Evolutionary conservation across 2,888 invertebrate species (phyloP).

Genomic region (Troilus luridus): DNA sequence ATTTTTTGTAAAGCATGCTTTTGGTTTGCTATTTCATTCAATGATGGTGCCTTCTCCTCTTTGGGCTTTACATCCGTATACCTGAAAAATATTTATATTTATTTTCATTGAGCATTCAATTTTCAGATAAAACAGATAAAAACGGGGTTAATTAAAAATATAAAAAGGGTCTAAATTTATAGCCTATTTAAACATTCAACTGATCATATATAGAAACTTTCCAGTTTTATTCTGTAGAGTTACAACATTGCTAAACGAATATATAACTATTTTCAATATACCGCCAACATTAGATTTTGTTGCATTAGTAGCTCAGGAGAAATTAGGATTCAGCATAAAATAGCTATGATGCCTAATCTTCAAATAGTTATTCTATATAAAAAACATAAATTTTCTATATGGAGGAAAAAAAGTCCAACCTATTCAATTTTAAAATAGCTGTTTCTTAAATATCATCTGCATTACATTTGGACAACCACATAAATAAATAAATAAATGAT

Average conservation of each 20-base stretch:
- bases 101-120: neutral
- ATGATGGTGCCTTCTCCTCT: slow-evolving; percentile 87
- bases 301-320: too few relatives aligned
- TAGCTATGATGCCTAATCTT: neutral
- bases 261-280: neutral
- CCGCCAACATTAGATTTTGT: neutral
- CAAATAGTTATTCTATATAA: too few relatives aligned
- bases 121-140: neutral
- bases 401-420: too few relatives aligned
- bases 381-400: too few relatives aligned
- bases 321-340: too few relatives aligned
- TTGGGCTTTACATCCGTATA: slow-evolving; percentile 89
- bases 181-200: neutral
- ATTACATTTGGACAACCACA: too few relatives aligned
- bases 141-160: neutral
- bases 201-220: neutral
- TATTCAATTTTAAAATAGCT: too few relatives aligned
- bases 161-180: neutral
- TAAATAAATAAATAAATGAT: too few relatives aligned
- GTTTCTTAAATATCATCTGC: too few relatives aligned
- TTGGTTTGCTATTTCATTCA: slow-evolving; percentile 92
- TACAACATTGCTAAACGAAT: neutral
- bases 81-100: slow-evolving; percentile 67
- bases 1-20: slow-evolving; percentile 88
- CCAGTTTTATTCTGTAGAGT: neutral